These are phyloP conservation scores for Trachops cirrhosus DNA, from an alignment of 2,797 vertebrate species.

Conservation along the genomic window DNA sequence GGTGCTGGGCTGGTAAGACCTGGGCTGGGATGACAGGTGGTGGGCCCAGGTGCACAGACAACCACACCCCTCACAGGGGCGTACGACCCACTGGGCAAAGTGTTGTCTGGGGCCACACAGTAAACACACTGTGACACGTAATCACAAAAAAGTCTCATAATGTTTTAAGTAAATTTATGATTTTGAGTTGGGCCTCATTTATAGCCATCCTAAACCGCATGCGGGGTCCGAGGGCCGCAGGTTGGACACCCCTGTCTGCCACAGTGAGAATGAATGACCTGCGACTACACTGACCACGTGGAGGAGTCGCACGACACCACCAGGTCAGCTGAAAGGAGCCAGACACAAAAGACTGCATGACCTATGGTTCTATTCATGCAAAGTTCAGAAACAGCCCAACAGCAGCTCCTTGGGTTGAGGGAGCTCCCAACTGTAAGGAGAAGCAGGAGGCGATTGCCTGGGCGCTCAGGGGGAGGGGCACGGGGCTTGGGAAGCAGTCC, in stretches of 20 bases:
- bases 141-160: no score
- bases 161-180: no score
- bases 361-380: background rate
- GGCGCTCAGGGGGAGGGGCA: rapidly evolving
- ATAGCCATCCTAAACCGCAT: no score
- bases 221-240: no score
- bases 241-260: background rate
- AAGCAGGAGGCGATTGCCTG: background rate
- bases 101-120: no score
- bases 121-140: no score
- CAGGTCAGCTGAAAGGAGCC: background rate
- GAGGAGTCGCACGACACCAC: rapidly evolving
- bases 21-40: rapidly evolving
- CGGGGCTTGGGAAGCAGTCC: background rate
- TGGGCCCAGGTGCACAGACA: rapidly evolving
- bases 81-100: no score
- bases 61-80: background rate
- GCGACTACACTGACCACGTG: rapidly evolving
- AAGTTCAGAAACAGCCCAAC: background rate
- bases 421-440: background rate
- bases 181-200: no score
- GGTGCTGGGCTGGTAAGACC: background rate
- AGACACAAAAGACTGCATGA: background rate
- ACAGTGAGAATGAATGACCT: background rate
- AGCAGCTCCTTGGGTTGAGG: rapidly evolving